Evolutionary conservation across 2,888 invertebrate species (phyloP).

Genomic region (Caenorhabditis sp.): DNA sequence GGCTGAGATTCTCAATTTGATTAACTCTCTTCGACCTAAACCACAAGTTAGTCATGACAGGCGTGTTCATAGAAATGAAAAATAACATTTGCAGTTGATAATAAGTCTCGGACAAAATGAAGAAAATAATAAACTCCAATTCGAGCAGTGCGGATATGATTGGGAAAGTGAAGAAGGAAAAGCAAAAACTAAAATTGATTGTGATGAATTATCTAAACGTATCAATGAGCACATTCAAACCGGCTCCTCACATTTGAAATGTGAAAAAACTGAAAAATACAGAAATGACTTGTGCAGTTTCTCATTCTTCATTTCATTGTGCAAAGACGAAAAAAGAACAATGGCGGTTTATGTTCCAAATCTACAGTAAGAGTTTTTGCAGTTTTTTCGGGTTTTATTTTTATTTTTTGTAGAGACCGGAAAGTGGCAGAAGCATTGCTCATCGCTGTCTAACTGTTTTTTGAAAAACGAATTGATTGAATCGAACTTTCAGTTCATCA

Average conservation of each 20-base stretch:
- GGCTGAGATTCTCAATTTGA: background rate
- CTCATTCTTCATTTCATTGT: background rate
- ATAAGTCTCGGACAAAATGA: too few species aligned
- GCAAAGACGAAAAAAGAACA: background rate
- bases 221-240: background rate
- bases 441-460: background rate
- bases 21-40: background rate
- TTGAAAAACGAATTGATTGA: background rate
- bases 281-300: background rate
- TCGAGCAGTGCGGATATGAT: background rate
- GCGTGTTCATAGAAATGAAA: too few species aligned
- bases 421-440: background rate
- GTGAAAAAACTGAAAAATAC: background rate
- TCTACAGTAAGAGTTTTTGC: background rate
- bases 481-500: too few species aligned
- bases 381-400: background rate
- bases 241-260: background rate
- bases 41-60: too few species aligned
- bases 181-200: background rate
- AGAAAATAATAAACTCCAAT: background rate
- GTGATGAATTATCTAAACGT: background rate
- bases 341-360: background rate
- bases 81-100: too few species aligned
- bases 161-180: background rate
- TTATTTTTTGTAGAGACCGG: background rate